Conservation (phyloP, 2,113 vertebrate genomes). For the Sinocyclocheilus maitianheensis region DNA sequence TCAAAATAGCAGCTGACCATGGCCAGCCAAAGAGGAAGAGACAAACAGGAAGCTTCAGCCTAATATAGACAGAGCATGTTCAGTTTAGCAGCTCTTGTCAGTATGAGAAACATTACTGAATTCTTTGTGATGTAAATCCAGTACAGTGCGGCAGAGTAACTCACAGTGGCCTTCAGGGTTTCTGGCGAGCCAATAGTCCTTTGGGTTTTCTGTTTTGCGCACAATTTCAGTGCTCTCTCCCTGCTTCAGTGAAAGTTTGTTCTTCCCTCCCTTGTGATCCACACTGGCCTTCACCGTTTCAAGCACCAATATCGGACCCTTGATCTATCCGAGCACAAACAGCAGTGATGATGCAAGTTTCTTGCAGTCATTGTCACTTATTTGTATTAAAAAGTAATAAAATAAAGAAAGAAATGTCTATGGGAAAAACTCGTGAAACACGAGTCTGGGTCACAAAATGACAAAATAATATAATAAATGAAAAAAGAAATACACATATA, state of each 20-base stretch:
- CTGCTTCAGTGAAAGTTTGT: slow-evolving; percentile 76
- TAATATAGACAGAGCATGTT: neutral
- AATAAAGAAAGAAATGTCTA: too few relatives aligned
- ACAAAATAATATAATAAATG: too few relatives aligned
- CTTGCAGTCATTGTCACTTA: neutral
- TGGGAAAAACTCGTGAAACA: too few relatives aligned
- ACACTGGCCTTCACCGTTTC: slow-evolving; percentile 73
- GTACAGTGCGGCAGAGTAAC: slow-evolving; percentile 36
- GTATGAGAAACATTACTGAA: neutral
- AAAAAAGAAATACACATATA: too few relatives aligned
- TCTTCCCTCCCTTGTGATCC: slow-evolving; percentile 80
- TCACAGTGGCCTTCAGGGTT: slow-evolving; percentile 75
- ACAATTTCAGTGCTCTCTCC: slow-evolving; percentile 81
- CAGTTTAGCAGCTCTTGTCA: neutral
- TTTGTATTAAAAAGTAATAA: too few relatives aligned
- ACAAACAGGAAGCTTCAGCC: neutral
- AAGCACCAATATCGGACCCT: slow-evolving; percentile 73
- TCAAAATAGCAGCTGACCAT: neutral
- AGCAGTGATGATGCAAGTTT: neutral
- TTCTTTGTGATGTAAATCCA: neutral
- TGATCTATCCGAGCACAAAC: slow-evolving; percentile 64
- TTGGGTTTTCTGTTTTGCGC: slow-evolving; percentile 80
- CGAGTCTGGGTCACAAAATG: too few relatives aligned
- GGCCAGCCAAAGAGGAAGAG: neutral
- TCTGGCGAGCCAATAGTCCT: slow-evolving; percentile 82